Conservation (phyloP, 2,797 vertebrate genomes). For the Xiphorhynchus erythropygius region DNA sequence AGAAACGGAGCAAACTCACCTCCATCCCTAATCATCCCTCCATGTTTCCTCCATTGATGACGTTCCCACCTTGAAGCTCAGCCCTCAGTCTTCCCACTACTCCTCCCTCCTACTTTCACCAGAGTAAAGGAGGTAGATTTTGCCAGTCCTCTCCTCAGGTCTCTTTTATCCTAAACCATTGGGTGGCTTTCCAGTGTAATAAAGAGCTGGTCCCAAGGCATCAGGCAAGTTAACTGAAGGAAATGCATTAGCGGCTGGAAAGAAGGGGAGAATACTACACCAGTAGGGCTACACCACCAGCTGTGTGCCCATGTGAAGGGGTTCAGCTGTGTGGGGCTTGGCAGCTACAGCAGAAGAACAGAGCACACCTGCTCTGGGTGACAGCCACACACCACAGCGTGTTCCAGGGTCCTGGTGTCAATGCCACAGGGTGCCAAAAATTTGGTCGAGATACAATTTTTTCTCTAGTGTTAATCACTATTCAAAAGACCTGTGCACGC, state of each 20-base stretch:
- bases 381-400: fast-evolving
- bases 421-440: fast-evolving
- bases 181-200: fast-evolving
- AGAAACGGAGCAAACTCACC: background rate
- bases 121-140: background rate
- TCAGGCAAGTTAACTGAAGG: background rate
- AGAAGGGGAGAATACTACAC: background rate
- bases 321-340: background rate
- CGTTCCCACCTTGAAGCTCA: background rate
- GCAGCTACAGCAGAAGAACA: background rate
- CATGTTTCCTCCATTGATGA: background rate
- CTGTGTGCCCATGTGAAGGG: background rate
- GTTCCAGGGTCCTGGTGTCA: background rate
- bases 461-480: background rate
- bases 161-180: background rate
- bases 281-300: background rate
- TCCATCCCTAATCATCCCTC: background rate
- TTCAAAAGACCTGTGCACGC: background rate
- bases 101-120: background rate
- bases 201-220: background rate
- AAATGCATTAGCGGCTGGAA: background rate
- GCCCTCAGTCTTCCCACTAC: background rate
- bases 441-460: fast-evolving
- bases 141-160: background rate
- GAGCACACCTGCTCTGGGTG: background rate